These are phyloP conservation scores for Chromobotia macracanthus DNA, from an alignment of 2,797 vertebrate genomes.

Conservation along the genomic window DNA sequence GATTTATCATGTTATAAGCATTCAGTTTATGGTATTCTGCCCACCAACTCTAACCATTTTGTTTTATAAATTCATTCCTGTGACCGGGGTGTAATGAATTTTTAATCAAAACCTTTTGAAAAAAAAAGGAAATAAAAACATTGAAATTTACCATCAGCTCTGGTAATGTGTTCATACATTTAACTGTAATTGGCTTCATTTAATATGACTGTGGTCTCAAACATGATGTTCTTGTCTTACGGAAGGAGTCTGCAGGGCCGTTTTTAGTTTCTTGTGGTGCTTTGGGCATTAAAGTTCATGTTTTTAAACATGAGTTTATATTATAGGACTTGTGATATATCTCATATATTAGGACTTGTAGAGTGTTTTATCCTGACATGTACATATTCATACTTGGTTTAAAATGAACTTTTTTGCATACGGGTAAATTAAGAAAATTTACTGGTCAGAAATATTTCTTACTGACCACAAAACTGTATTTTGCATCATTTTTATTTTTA, in stretches of 20 bases:
- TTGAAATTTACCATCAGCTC: background rate
- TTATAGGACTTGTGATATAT: too few relatives aligned
- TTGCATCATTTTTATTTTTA: too few relatives aligned
- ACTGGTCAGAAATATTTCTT: too few relatives aligned
- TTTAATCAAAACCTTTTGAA: background rate
- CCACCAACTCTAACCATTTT: background rate
- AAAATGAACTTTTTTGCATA: too few relatives aligned
- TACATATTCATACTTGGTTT: background rate
- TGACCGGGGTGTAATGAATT: constrained; percentile 2
- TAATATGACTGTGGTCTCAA: background rate
- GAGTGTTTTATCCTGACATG: background rate
- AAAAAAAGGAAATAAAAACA: background rate
- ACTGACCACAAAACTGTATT: too few relatives aligned
- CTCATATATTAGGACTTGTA: background rate
- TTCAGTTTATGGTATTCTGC: background rate
- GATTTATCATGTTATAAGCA: constrained; percentile 29
- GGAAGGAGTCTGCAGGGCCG: background rate
- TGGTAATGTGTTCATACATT: background rate
- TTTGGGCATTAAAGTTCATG: background rate
- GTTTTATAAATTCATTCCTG: constrained; percentile 12
- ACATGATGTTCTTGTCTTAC: background rate
- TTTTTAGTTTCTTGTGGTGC: background rate
- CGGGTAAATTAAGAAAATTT: too few relatives aligned
- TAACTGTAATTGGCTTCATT: background rate
- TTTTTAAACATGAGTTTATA: too few relatives aligned